A percentile compares a stretch with the other conserved stretches of the same genome.
These are phyloP conservation scores for Cheilosia grossa DNA, from an alignment of 2,888 invertebrate species.

Conservation along the genomic window DNA sequence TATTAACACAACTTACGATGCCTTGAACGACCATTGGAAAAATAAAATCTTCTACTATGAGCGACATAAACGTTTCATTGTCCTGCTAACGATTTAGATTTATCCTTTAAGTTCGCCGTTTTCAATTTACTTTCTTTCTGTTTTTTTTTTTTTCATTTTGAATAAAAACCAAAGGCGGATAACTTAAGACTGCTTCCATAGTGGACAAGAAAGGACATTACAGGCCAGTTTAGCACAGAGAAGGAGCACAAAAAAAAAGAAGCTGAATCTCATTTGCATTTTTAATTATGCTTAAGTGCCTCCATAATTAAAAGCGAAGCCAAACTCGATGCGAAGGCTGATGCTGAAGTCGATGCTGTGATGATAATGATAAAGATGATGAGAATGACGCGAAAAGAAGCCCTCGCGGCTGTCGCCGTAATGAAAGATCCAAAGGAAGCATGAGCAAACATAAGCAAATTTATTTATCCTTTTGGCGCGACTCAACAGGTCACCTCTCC, in stretches of 20 bases:
- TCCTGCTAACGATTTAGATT: too few relatives aligned
- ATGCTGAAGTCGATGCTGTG: slow-evolving; percentile 15
- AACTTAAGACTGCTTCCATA: too few relatives aligned
- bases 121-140: too few relatives aligned
- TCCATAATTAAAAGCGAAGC: slow-evolving; percentile 64
- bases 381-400: neutral
- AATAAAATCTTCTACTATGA: too few relatives aligned
- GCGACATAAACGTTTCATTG: too few relatives aligned
- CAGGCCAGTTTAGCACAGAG: slow-evolving; percentile 18
- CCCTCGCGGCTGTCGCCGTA: neutral
- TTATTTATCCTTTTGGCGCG: slow-evolving; percentile 29
- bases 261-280: slow-evolving; percentile 69
- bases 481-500: slow-evolving; percentile 48
- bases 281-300: slow-evolving; percentile 68
- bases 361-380: slow-evolving; percentile 1
- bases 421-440: slow-evolving; percentile 1
- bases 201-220: slow-evolving; percentile 19
- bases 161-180: too few relatives aligned
- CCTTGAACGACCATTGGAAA: too few relatives aligned
- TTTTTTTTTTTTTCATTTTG: too few relatives aligned
- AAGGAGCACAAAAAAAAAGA: slow-evolving; percentile 48
- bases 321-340: slow-evolving; percentile 42
- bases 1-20: too few relatives aligned
- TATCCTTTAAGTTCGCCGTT: too few relatives aligned
- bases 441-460: neutral